Percentiles rank a stretch among this genome's conserved stretches.
Conservation (phyloP, 2,888 invertebrate species). For the Sphaeridia pumilis region DNA sequence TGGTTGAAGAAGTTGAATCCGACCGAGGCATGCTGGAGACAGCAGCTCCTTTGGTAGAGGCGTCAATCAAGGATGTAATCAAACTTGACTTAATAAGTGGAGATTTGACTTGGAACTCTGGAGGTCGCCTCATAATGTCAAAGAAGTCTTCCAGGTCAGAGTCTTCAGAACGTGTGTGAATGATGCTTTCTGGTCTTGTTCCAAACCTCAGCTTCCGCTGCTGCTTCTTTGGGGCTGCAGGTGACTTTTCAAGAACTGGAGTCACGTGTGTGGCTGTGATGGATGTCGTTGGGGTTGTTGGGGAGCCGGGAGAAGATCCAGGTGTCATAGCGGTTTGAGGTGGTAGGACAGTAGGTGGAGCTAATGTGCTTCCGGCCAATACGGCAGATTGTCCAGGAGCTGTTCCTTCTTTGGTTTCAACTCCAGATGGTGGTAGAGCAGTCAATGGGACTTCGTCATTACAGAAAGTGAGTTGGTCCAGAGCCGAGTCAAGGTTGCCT, state of each 20-base stretch:
- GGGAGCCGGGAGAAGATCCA: conserved; percentile 10
- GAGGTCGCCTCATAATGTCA: conserved; percentile 18
- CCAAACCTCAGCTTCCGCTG: conserved; percentile 26
- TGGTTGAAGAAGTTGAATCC: background rate
- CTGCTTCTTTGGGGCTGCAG: conserved; percentile 12
- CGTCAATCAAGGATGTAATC: too few species aligned
- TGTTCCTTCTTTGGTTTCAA: conserved; percentile 15
- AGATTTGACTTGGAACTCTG: conserved; percentile 18
- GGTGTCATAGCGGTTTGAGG: conserved; percentile 16
- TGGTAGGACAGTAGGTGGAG: background rate
- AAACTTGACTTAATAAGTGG: conserved; percentile 15
- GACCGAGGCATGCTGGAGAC: background rate
- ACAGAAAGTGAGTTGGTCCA: conserved; percentile 35
- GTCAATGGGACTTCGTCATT: background rate
- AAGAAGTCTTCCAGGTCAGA: conserved; percentile 45
- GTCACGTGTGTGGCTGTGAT: conserved; percentile 5
- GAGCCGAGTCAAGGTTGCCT: conserved; percentile 32
- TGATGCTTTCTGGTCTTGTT: conserved; percentile 28
- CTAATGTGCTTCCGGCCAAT: background rate
- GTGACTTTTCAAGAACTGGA: conserved; percentile 7
- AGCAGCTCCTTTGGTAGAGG: background rate
- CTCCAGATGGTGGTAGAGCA: background rate
- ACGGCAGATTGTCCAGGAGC: conserved; percentile 22
- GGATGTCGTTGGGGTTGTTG: conserved; percentile 10
- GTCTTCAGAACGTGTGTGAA: conserved; percentile 46